These are phyloP conservation scores for Gisinianus flammeolus DNA, from an alignment of 2,888 invertebrate genomes.

Conservation along the genomic window DNA sequence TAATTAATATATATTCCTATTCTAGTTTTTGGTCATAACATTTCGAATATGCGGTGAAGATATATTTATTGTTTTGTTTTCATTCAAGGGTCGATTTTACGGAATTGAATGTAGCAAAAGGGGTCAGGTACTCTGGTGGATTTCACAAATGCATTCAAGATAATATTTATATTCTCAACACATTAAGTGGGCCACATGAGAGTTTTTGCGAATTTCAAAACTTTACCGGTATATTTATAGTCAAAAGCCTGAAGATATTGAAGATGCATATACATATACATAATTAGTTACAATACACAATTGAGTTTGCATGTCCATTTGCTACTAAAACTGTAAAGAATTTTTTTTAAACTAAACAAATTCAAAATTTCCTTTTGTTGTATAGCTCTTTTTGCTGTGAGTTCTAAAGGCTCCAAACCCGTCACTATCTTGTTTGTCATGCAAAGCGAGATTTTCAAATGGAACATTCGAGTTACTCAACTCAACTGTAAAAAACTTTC, in stretches of 20 bases:
- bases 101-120: constrained; percentile 59
- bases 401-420: constrained; percentile 46
- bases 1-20: too few relatives aligned
- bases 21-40: too few relatives aligned
- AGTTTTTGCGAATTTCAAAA: constrained; percentile 55
- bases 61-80: constrained; percentile 9
- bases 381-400: constrained; percentile 49
- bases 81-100: constrained; percentile 60
- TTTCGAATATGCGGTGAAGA: too few relatives aligned
- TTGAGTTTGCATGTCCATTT: too few relatives aligned
- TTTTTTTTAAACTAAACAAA: too few relatives aligned
- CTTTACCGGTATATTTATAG: constrained; percentile 51
- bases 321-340: too few relatives aligned
- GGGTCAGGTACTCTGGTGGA: constrained; percentile 52
- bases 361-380: too few relatives aligned
- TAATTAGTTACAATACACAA: too few relatives aligned
- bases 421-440: constrained; percentile 49
- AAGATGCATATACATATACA: too few relatives aligned
- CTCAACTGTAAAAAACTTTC: constrained; percentile 59
- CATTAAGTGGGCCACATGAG: constrained; percentile 49
- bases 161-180: constrained; percentile 47
- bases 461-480: constrained; percentile 61
- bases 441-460: constrained; percentile 52
- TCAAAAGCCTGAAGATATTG: too few relatives aligned
- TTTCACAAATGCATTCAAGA: constrained; percentile 52